Conservation (phyloP, 1,140 invertebrate genomes). For the Neelides sp. region DNA sequence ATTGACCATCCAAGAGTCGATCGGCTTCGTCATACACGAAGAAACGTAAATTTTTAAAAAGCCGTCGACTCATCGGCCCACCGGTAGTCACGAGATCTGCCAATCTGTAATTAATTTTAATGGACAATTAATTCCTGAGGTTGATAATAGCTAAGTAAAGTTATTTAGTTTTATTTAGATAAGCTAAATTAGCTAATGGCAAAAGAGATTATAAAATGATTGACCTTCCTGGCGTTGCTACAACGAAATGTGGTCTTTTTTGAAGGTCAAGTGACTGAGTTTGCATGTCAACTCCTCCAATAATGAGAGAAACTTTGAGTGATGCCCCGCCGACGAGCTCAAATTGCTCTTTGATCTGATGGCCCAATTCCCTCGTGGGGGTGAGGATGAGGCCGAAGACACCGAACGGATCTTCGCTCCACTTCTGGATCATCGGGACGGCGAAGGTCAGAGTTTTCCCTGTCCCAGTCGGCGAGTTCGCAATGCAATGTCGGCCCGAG, state of each 20-base stretch:
- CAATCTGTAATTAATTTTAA: slow-evolving; percentile 37
- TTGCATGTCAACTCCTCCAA: slow-evolving; percentile 87
- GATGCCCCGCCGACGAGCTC: slow-evolving; percentile 71
- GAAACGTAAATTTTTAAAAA: slow-evolving; percentile 66
- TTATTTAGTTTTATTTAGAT: slow-evolving; percentile 1
- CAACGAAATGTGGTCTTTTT: slow-evolving; percentile 80
- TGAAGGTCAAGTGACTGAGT: slow-evolving; percentile 72
- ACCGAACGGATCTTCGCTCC: slow-evolving; percentile 83
- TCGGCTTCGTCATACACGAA: slow-evolving; percentile 88
- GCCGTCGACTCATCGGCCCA: slow-evolving; percentile 52
- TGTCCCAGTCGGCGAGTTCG: slow-evolving; percentile 69
- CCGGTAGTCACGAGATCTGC: slow-evolving; percentile 77
- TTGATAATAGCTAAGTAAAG: neutral
- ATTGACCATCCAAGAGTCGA: slow-evolving; percentile 63
- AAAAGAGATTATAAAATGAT: too few species aligned
- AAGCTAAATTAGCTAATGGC: too few species aligned
- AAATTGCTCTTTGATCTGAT: slow-evolving; percentile 85
- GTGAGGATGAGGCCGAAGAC: slow-evolving; percentile 91
- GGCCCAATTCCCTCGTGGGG: slow-evolving; percentile 59
- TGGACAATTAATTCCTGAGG: slow-evolving; percentile 1
- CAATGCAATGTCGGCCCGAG: slow-evolving; percentile 44
- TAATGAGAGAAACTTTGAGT: slow-evolving; percentile 66
- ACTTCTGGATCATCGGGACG: slow-evolving; percentile 79
- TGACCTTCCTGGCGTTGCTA: slow-evolving; percentile 76
- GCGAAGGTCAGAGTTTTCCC: slow-evolving; percentile 97